phyloP scores from a whole-genome alignment of 2,113 vertebrate species.

The Vicugna pacos region DNA sequence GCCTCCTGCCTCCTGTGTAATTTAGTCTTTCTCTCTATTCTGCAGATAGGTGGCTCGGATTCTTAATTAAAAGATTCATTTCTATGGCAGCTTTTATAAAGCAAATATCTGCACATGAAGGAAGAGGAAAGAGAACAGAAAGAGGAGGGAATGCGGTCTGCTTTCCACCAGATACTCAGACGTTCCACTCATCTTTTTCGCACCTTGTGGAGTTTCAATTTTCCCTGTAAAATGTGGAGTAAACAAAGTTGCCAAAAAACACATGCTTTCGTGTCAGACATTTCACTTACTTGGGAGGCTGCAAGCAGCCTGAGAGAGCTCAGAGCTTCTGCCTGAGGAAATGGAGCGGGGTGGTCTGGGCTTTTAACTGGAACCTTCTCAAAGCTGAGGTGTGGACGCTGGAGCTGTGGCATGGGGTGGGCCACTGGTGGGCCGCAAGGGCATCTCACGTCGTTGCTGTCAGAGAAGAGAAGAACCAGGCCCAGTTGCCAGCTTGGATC shows the following conservation, averaged over 20 bases:
- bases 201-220: conserved; percentile 88
- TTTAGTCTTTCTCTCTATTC: conserved; percentile 70
- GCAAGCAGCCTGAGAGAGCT: conserved; percentile 83
- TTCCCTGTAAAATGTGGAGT: conserved; percentile 87
- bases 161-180: conserved; percentile 82
- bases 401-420: conserved; percentile 46
- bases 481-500: background rate
- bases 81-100: conserved; percentile 79
- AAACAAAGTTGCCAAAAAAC: conserved; percentile 88
- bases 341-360: conserved; percentile 70
- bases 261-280: conserved; percentile 89
- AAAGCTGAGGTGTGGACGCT: conserved; percentile 74
- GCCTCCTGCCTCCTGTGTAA: conserved; percentile 22
- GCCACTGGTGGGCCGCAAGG: conserved; percentile 3
- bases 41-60: conserved; percentile 64
- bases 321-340: conserved; percentile 70
- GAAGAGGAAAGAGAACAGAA: conserved; percentile 77
- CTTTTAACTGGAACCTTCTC: conserved; percentile 80
- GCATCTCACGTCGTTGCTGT: background rate
- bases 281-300: conserved; percentile 87
- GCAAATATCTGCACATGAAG: conserved; percentile 79
- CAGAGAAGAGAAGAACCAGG: background rate
- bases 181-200: conserved; percentile 82
- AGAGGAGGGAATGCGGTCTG: conserved; percentile 76
- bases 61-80: conserved; percentile 78